Evolutionary conservation across 2,113 vertebrate species (phyloP).

Genomic region (Melanotaenia duboulayi): DNA sequence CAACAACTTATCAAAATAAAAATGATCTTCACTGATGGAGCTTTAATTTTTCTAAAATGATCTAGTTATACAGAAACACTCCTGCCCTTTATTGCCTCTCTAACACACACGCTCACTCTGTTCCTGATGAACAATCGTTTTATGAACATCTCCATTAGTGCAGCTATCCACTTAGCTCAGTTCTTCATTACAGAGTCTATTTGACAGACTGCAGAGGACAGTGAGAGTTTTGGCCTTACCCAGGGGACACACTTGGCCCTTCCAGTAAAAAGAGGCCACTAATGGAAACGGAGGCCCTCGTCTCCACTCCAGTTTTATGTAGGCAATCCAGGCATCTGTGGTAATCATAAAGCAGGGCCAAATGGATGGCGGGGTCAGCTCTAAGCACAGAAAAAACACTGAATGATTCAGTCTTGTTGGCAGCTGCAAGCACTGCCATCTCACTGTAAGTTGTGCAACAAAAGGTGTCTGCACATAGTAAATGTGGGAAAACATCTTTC

Average conservation of each 20-base stretch:
- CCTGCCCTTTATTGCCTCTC: constrained; percentile 32
- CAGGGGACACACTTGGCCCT: constrained; percentile 89
- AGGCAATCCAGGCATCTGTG: constrained; percentile 89
- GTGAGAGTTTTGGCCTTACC: constrained; percentile 72
- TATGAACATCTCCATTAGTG: constrained; percentile 50
- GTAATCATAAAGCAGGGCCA: constrained; percentile 85
- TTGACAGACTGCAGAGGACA: constrained; percentile 63
- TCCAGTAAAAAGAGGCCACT: constrained; percentile 89
- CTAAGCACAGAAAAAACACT: constrained; percentile 75
- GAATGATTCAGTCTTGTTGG: constrained; percentile 77
- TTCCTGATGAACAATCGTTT: constrained; percentile 60
- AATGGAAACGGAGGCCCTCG: constrained; percentile 88
- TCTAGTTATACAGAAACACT: constrained; percentile 34
- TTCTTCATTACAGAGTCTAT: constrained; percentile 70
- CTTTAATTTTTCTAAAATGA: constrained; percentile 36
- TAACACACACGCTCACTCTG: constrained; percentile 15
- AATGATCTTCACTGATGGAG: constrained; percentile 8
- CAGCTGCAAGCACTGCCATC: constrained; percentile 80
- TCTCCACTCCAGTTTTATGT: constrained; percentile 86
- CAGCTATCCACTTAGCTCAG: constrained; percentile 60
- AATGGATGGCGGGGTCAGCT: constrained; percentile 86
- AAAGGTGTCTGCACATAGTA: constrained; percentile 80
- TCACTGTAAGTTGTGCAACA: constrained; percentile 77
- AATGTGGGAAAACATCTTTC: constrained; percentile 80
- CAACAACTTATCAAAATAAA: constrained; percentile 7